phyloP scores from a whole-genome alignment of 2,113 vertebrate species.

The chimpanzee (Pan troglodytes) region DNA sequence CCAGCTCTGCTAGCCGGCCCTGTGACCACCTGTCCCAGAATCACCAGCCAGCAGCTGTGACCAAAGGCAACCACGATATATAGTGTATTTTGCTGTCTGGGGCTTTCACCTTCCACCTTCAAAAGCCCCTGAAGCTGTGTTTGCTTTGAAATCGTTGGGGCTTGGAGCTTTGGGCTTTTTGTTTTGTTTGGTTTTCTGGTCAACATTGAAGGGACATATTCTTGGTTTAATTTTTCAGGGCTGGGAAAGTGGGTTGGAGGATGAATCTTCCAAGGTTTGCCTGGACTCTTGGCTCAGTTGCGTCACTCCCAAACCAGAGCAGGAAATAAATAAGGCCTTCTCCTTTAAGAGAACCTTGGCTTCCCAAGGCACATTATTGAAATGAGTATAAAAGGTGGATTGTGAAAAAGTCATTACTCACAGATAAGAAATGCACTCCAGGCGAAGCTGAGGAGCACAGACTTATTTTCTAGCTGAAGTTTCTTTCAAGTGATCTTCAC shows the following conservation, averaged over 20 bases:
- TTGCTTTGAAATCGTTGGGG: slow-evolving; percentile 10
- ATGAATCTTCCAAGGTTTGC: background rate
- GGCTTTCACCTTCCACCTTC: background rate
- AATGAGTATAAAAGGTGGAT: slow-evolving; percentile 83
- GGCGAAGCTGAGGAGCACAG: slow-evolving; percentile 76
- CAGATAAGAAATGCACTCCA: slow-evolving; percentile 83
- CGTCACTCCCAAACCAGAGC: background rate
- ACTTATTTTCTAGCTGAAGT: slow-evolving; percentile 73
- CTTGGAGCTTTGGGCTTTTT: background rate
- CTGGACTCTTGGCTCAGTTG: background rate
- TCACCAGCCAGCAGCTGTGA: background rate
- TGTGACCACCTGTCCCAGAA: background rate
- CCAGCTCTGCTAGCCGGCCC: fast-evolving
- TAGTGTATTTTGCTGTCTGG: fast-evolving
- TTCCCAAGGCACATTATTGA: slow-evolving; percentile 70
- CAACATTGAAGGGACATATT: background rate
- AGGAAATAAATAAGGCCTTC: slow-evolving; percentile 57
- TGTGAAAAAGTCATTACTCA: slow-evolving; percentile 86
- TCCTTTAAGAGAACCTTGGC: slow-evolving; percentile 87
- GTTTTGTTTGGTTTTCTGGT: background rate
- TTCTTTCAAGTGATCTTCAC: slow-evolving; percentile 55
- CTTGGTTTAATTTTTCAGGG: background rate
- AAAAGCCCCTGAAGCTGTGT: background rate
- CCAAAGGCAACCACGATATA: too few species aligned
- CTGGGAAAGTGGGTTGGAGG: background rate